Conservation (phyloP, 2,888 invertebrate species). For the Lithophane semibrunnea region DNA sequence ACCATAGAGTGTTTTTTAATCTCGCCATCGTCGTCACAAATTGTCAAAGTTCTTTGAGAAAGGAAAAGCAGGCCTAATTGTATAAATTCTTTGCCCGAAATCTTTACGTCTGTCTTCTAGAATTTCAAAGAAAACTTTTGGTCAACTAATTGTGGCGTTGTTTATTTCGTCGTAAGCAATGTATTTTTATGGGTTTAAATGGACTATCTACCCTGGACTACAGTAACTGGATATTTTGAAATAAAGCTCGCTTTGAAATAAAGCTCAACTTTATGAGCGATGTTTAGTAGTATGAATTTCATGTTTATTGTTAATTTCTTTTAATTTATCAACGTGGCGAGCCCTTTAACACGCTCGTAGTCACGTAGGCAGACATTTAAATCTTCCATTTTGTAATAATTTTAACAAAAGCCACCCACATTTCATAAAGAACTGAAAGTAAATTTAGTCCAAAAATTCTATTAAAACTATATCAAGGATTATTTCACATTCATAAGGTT, state of each 20-base stretch:
- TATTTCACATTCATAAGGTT: conserved; percentile 25
- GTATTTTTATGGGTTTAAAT: conserved; percentile 10
- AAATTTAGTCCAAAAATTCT: conserved; percentile 13
- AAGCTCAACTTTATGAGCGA: conserved; percentile 20
- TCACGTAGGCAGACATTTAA: conserved; percentile 36
- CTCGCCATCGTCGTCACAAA: background rate
- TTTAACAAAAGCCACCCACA: background rate
- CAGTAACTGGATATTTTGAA: conserved; percentile 41
- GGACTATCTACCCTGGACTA: background rate
- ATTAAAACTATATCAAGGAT: conserved; percentile 9
- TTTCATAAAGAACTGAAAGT: background rate
- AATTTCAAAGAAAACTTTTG: conserved; percentile 21
- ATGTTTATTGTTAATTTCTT: conserved; percentile 38
- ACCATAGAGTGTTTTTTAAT: background rate
- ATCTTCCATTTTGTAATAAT: conserved; percentile 7
- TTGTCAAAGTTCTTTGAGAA: background rate
- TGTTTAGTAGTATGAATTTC: conserved; percentile 17
- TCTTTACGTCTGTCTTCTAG: conserved; percentile 3
- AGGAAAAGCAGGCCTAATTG: background rate
- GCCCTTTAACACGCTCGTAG: conserved; percentile 8
- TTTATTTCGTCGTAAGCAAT: conserved; percentile 13
- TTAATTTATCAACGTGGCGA: conserved; percentile 15
- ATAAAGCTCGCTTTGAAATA: conserved; percentile 34
- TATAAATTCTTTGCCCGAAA: conserved; percentile 7
- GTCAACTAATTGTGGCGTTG: background rate